These are phyloP conservation scores for Drosophila asahinai DNA, from an alignment of 1,140 invertebrate species.

Conservation along the genomic window DNA sequence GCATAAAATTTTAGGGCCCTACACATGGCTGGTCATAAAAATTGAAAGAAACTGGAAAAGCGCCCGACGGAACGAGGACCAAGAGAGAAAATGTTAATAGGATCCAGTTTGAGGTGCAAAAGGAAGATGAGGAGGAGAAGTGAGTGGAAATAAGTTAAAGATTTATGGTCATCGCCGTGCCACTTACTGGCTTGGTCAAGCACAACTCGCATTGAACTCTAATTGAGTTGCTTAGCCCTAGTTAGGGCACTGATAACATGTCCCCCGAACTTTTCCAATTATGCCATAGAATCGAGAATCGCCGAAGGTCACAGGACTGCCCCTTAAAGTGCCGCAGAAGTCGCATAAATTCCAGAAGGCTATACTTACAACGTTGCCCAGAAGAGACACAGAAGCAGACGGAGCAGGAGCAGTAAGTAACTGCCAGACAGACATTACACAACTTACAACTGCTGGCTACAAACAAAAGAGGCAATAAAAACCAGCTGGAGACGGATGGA, in stretches of 20 bases:
- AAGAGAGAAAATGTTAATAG: slow-evolving; percentile 25
- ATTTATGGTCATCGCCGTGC: slow-evolving; percentile 25
- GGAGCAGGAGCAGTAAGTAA: slow-evolving; percentile 37
- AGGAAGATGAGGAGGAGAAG: not conserved
- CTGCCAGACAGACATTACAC: slow-evolving; percentile 43
- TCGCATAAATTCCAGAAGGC: slow-evolving; percentile 56
- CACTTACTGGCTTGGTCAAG: slow-evolving; percentile 9
- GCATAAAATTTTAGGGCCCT: slow-evolving; percentile 59
- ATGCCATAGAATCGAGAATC: slow-evolving; percentile 37
- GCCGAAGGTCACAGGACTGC: slow-evolving; percentile 18
- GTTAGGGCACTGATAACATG: slow-evolving; percentile 17
- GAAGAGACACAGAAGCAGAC: slow-evolving; percentile 4
- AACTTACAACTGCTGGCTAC: slow-evolving; percentile 51
- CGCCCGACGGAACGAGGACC: not conserved
- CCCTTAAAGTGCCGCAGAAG: slow-evolving; percentile 41
- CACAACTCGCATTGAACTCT: slow-evolving; percentile 33
- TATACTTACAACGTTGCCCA: not conserved
- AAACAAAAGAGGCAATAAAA: slow-evolving; percentile 54
- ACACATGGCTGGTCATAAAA: slow-evolving; percentile 57
- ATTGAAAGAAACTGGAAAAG: slow-evolving; percentile 6
- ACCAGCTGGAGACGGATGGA: slow-evolving; percentile 20
- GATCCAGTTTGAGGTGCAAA: slow-evolving; percentile 8
- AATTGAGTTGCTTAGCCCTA: slow-evolving; percentile 42
- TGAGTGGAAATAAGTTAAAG: slow-evolving; percentile 29
- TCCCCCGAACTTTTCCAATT: slow-evolving; percentile 64